These are phyloP conservation scores for Lepus americanus DNA, from an alignment of 2,113 vertebrate genomes.

Conservation along the genomic window DNA sequence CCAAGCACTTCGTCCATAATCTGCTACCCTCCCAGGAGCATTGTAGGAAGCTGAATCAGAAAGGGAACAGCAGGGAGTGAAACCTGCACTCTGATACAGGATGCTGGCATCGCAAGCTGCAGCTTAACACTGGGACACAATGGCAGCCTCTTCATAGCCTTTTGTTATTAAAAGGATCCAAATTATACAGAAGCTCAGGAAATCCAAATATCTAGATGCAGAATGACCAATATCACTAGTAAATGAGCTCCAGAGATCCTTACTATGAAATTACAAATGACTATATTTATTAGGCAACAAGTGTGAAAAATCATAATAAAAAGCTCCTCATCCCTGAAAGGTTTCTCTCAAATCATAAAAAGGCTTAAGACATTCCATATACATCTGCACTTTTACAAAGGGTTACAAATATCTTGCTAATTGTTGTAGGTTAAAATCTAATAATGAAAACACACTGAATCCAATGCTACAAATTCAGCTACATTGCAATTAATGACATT, in stretches of 20 bases:
- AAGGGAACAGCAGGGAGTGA: too few relatives aligned
- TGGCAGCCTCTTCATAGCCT: neutral
- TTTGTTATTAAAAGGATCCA: conserved; percentile 41
- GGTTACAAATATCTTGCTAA: neutral
- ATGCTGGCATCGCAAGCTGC: too few relatives aligned
- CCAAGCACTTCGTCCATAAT: too few relatives aligned
- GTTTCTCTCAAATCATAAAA: conserved; percentile 21
- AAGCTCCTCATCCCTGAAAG: neutral
- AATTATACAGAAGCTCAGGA: conserved; percentile 22
- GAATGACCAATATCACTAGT: neutral
- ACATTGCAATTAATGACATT: neutral
- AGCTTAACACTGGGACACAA: too few relatives aligned
- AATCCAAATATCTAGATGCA: conserved; percentile 1
- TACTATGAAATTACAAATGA: conserved; percentile 46
- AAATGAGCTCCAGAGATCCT: neutral
- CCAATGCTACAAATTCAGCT: neutral
- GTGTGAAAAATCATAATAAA: conserved; percentile 25
- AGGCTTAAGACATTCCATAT: neutral
- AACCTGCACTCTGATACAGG: too few relatives aligned
- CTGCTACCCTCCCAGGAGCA: too few relatives aligned
- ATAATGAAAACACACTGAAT: neutral
- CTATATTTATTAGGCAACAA: neutral
- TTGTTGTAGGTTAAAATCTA: conserved; percentile 36
- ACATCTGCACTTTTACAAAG: neutral
- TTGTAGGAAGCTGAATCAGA: too few relatives aligned